Evolutionary conservation across 2,888 invertebrate species (phyloP), one percentile per base, ranked within the genome.

Genomic region (Limnephilus auricula): DNA sequence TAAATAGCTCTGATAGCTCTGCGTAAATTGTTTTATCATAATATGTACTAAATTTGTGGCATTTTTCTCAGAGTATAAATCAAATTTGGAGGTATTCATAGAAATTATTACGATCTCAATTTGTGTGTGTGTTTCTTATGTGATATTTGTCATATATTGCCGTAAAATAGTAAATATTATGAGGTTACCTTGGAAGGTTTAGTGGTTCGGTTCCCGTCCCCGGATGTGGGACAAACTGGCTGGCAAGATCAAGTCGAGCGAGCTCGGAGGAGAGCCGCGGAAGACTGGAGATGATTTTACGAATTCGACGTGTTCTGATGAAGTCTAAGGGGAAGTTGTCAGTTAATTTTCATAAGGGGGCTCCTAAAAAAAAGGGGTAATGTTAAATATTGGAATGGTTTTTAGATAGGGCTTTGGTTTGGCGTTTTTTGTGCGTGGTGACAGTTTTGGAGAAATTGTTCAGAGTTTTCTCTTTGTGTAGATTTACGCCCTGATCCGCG

Each of bases 231-330:
- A 30, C 50, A 32, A 30, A 32, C 80, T 80, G 31, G 80, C 13
- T 32, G 80, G 31, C 5, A 31, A 18, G 84, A 32, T 31, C 84
- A 25, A 34, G 40, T 37, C 37, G 84, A 32, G 84, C 84, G 34
- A n/a, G 84, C 84, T 31, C 84, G 40, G 84, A 34, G 84, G 84
- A 37, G 84, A 31, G 78, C 78, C 88, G 88, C 88, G 30, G 88
- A 25, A 50, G 78, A 65, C 50, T 78, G 88, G 31, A 9, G 15
- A 65, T 10, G 79, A 18, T 50, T 32, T 31, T n/a, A 78, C 37
- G 85, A 84, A 79, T 85, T 15, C 82, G 37, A 78, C 78, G 65
- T 30, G 1, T 15, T 34, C 84, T 30, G 31, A 3, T 6, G 31
- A 13, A 18, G 4, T 32, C 80, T 30, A 0, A 18, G 3, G 80